These are phyloP conservation scores for Heliconius eleuchia DNA, from an alignment of 1,140 invertebrate genomes.

Conservation along the genomic window DNA sequence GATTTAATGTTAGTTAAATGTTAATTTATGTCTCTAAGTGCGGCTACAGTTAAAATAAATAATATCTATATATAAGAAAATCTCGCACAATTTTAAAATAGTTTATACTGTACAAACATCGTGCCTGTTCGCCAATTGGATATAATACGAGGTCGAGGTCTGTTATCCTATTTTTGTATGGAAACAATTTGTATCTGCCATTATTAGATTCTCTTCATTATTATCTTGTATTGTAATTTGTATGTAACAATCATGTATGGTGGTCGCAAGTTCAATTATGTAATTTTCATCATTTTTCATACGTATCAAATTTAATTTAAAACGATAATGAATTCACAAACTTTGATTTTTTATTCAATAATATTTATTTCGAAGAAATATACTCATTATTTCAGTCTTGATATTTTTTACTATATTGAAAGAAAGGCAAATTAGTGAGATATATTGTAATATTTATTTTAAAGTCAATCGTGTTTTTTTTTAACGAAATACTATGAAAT, in stretches of 20 bases:
- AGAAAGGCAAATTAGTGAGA: too few species aligned
- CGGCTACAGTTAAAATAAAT: background rate
- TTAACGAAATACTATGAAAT: too few species aligned
- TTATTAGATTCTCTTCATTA: background rate
- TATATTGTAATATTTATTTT: too few species aligned
- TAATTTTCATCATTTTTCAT: background rate
- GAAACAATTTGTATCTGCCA: background rate
- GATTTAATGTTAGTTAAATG: background rate
- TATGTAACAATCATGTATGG: background rate
- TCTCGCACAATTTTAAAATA: slow-evolving; percentile 14
- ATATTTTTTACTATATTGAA: background rate
- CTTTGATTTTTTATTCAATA: background rate
- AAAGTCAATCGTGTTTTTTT: too few species aligned
- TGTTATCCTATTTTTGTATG: background rate
- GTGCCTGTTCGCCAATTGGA: slow-evolving; percentile 5
- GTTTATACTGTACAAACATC: background rate
- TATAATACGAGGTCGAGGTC: background rate
- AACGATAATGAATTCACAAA: background rate
- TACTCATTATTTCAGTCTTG: background rate
- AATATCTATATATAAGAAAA: background rate
- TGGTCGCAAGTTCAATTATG: background rate
- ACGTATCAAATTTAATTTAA: background rate
- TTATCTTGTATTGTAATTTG: background rate
- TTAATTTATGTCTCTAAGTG: background rate
- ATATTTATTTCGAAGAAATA: background rate